phyloP scores from a whole-genome alignment of 23 tunicate genomes.

The Halocynthia aurantium region DNA sequence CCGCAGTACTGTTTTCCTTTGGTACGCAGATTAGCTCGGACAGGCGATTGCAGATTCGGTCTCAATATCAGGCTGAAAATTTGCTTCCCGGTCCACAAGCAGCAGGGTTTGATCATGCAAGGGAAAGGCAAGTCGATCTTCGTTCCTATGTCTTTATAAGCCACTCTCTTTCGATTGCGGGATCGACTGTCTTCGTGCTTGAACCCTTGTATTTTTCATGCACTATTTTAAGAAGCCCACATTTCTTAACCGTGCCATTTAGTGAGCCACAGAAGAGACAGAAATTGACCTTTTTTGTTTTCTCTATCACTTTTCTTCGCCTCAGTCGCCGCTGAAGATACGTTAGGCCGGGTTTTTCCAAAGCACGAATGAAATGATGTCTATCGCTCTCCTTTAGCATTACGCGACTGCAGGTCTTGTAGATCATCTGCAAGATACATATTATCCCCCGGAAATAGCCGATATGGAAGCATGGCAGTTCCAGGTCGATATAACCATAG shows the following conservation, averaged over 20 bases:
- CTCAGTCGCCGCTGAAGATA: slow-evolving; percentile 59
- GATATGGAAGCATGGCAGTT: slow-evolving; percentile 77
- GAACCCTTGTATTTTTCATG: slow-evolving; percentile 76
- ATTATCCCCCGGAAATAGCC: slow-evolving; percentile 80
- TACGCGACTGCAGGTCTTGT: slow-evolving; percentile 77
- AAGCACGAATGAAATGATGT: slow-evolving; percentile 19
- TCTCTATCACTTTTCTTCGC: slow-evolving; percentile 58
- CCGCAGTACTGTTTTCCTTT: slow-evolving; percentile 79
- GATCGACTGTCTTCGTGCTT: slow-evolving; percentile 34
- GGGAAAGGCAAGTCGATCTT: slow-evolving; percentile 81
- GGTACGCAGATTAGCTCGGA: slow-evolving; percentile 56
- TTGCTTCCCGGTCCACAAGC: slow-evolving; percentile 95
- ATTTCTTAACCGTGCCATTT: slow-evolving; percentile 91
- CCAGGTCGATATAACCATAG: slow-evolving; percentile 76
- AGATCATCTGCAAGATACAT: slow-evolving; percentile 88
- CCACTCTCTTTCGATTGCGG: slow-evolving; percentile 58
- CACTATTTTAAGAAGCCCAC: slow-evolving; percentile 71
- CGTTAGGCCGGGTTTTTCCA: slow-evolving; percentile 63
- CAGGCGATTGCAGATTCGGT: slow-evolving; percentile 55
- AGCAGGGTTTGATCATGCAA: slow-evolving; percentile 60
- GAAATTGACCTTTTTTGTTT: slow-evolving; percentile 53
- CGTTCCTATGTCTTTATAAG: slow-evolving; percentile 40
- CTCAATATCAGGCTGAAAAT: slow-evolving; percentile 73
- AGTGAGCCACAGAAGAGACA: slow-evolving; percentile 66
- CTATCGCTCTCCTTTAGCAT: slow-evolving; percentile 46